Evolutionary conservation across 1,140 invertebrate species (phyloP).

Genomic region (Rhagoletis zephyria): DNA sequence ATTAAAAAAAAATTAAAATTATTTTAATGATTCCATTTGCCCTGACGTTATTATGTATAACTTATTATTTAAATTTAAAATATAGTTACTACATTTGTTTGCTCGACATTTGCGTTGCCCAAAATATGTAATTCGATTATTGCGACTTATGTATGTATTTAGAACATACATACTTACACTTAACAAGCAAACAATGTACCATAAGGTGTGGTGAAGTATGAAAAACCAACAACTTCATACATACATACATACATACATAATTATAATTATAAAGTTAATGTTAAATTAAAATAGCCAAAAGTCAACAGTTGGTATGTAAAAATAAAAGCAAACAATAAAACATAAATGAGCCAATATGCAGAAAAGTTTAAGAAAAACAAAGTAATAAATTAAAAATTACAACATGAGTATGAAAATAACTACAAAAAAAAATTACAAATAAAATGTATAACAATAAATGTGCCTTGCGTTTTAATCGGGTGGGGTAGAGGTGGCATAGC

Average conservation of each 20-base stretch:
- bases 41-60: too few relatives aligned
- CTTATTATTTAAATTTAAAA: too few relatives aligned
- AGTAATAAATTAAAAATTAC: conserved; percentile 25
- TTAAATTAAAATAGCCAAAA: conserved; percentile 69
- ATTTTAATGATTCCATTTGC: too few relatives aligned
- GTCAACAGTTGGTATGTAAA: conserved; percentile 71
- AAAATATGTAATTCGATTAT: neutral
- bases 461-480: neutral
- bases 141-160: neutral
- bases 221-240: neutral
- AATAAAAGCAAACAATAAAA: conserved; percentile 58
- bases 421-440: conserved; percentile 28
- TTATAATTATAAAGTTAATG: conserved; percentile 69
- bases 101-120: neutral
- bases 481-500: neutral
- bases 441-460: conserved; percentile 34
- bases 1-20: too few relatives aligned
- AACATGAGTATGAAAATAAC: conserved; percentile 38
- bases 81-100: too few relatives aligned
- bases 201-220: conserved; percentile 62
- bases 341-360: conserved; percentile 21
- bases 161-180: neutral
- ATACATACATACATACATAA: neutral
- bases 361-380: conserved; percentile 28
- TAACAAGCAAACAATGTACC: neutral